These are phyloP conservation scores for Dreissena rostriformis DNA, from an alignment of 1,140 invertebrate species.

Conservation along the genomic window DNA sequence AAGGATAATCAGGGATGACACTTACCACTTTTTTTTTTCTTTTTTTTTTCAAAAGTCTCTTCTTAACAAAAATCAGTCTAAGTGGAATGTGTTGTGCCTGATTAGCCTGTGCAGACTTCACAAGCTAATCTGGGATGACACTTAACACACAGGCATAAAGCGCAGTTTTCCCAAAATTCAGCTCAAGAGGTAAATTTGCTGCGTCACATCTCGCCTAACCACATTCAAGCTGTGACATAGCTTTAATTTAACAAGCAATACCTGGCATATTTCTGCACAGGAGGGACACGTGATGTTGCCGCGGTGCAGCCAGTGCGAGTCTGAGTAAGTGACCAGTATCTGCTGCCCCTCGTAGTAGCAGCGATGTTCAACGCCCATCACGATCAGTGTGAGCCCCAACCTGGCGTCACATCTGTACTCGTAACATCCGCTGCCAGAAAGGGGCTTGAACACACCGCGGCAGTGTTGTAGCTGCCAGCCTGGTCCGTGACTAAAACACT, in stretches of 20 bases:
- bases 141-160: no score
- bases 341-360: slow-evolving; percentile 40
- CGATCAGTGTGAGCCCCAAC: slow-evolving; percentile 27
- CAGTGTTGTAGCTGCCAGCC: slow-evolving; percentile 26
- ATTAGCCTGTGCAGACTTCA: no score
- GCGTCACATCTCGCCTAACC: no score
- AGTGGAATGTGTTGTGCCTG: no score
- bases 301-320: slow-evolving; percentile 7
- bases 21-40: no score
- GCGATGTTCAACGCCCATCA: slow-evolving; percentile 16
- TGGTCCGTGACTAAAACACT: slow-evolving; percentile 41
- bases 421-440: slow-evolving; percentile 50
- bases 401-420: slow-evolving; percentile 26
- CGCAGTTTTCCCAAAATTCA: no score
- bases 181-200: no score
- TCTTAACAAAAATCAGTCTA: no score
- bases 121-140: no score
- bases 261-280: slow-evolving; percentile 32
- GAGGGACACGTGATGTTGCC: slow-evolving; percentile 54
- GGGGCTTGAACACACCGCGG: slow-evolving; percentile 25
- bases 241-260: neutral
- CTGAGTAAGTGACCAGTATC: slow-evolving; percentile 16
- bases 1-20: no score
- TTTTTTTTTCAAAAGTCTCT: no score
- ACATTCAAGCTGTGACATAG: no score